These are phyloP conservation scores for Drosophila flavopinicola DNA, from an alignment of 2,888 invertebrate genomes.

Conservation along the genomic window DNA sequence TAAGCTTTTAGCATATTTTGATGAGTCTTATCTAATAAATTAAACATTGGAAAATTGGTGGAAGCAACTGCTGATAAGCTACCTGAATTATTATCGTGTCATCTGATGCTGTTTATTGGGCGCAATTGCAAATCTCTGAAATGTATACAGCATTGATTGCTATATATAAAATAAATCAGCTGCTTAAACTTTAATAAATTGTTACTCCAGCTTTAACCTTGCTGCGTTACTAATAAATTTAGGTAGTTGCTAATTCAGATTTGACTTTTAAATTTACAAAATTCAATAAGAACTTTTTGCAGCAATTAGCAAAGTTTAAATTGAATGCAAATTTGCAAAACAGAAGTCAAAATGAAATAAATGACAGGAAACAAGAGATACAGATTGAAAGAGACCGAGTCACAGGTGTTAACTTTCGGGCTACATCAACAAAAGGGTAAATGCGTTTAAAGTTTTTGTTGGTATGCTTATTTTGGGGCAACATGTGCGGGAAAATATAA, in stretches of 20 bases:
- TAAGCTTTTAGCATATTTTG: slow-evolving; percentile 38
- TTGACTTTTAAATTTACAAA: background rate
- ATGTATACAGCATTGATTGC: too few relatives aligned
- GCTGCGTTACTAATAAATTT: too few relatives aligned
- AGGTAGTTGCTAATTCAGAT: background rate
- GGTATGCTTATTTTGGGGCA: slow-evolving; percentile 5
- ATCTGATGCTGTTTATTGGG: background rate
- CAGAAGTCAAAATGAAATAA: slow-evolving; percentile 9
- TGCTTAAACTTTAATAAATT: too few relatives aligned
- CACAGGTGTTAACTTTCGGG: slow-evolving; percentile 38
- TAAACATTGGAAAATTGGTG: slow-evolving; percentile 23
- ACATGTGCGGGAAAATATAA: slow-evolving; percentile 35
- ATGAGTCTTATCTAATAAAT: slow-evolving; percentile 15
- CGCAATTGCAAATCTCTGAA: background rate
- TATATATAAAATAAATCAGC: too few relatives aligned
- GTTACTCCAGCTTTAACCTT: too few relatives aligned
- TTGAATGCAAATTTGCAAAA: slow-evolving; percentile 20
- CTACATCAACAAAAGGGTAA: slow-evolving; percentile 21
- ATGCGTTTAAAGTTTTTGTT: slow-evolving; percentile 27
- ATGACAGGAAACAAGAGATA: background rate
- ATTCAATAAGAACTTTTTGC: slow-evolving; percentile 15
- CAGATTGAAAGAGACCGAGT: background rate
- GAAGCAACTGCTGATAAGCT: slow-evolving; percentile 22
- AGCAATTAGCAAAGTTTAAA: slow-evolving; percentile 50
- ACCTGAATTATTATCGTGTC: slow-evolving; percentile 3